Evolutionary conservation across 2,888 invertebrate genomes (phyloP).

Genomic region (Dynastes grantii): DNA sequence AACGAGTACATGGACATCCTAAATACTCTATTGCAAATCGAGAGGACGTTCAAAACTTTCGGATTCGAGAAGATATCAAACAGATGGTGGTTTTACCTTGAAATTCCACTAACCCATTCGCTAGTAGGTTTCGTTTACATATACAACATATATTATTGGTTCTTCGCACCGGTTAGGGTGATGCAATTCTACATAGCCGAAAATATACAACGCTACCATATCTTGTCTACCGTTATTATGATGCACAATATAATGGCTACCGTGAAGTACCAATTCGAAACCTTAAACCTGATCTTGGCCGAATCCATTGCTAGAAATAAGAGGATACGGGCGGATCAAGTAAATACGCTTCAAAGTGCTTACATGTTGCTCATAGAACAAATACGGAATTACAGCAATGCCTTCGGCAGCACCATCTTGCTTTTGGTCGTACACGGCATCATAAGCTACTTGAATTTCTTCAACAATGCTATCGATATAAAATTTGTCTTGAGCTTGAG

Average conservation of each 20-base stretch:
- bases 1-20: neutral
- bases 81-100: neutral
- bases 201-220: neutral
- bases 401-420: constrained; percentile 3
- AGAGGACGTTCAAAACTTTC: neutral
- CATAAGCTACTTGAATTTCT: neutral
- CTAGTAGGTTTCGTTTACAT: neutral
- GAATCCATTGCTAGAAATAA: neutral
- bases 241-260: neutral
- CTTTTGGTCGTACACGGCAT: neutral
- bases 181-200: neutral
- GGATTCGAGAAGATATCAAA: neutral
- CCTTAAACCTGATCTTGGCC: constrained; percentile 7
- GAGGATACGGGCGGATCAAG: neutral
- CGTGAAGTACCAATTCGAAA: neutral
- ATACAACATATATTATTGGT: neutral
- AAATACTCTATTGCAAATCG: neutral
- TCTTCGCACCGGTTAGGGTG: neutral
- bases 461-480: neutral
- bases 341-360: neutral
- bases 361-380: neutral
- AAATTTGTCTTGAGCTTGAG: neutral
- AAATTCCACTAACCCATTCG: neutral
- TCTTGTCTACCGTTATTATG: neutral
- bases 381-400: neutral